Evolutionary conservation across 2,797 vertebrate species (phyloP).

Genomic region (Hybognathus amarus): DNA sequence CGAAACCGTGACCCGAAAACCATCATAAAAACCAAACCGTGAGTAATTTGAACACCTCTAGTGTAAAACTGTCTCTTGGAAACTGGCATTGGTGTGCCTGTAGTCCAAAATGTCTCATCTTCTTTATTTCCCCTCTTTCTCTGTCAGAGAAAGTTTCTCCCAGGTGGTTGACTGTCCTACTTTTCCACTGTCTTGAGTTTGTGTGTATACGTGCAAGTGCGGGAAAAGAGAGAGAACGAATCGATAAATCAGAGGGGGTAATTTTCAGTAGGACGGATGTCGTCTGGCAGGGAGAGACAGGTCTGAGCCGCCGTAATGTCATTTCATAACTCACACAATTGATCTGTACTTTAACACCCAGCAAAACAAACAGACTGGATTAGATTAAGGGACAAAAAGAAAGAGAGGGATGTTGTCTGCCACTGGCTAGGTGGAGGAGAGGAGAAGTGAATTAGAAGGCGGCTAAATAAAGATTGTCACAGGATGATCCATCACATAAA

Average conservation of each 20-base stretch:
- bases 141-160: constrained; percentile 42
- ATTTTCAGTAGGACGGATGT: constrained; percentile 59
- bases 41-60: too few species aligned
- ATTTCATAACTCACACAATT: constrained; percentile 81
- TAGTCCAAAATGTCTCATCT: background rate
- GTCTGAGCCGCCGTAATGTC: constrained; percentile 69
- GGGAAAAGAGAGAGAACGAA: constrained; percentile 24
- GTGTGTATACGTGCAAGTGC: constrained; percentile 6
- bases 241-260: constrained; percentile 57
- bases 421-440: constrained; percentile 14
- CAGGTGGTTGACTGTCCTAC: constrained; percentile 38
- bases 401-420: constrained; percentile 32
- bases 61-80: background rate
- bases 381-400: constrained; percentile 62
- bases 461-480: constrained; percentile 66
- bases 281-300: constrained; percentile 63
- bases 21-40: too few species aligned
- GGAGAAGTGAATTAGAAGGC: constrained; percentile 50
- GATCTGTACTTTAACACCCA: constrained; percentile 70
- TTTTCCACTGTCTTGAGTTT: constrained; percentile 39
- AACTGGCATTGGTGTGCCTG: background rate
- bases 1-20: too few species aligned
- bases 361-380: constrained; percentile 69
- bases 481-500: constrained; percentile 65
- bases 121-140: constrained; percentile 2